These are phyloP conservation scores for Ariolimax columbianus DNA, from an alignment of 2,888 invertebrate species.

Conservation along the genomic window DNA sequence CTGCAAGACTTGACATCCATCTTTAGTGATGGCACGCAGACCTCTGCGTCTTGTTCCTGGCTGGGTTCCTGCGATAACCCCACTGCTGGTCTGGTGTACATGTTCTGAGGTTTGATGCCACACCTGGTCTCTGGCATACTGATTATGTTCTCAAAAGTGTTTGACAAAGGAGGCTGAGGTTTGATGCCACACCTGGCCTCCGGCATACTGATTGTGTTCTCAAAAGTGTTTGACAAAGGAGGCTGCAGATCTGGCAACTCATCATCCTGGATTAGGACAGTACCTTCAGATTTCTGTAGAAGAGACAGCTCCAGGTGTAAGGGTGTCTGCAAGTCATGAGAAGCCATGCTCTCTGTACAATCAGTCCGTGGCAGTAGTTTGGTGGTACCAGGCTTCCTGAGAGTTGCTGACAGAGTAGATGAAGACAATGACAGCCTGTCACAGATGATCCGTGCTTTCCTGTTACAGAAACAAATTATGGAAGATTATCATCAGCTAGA, in stretches of 20 bases:
- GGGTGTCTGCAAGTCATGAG: no score
- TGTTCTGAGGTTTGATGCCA: not conserved
- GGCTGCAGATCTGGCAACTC: constrained; percentile 43
- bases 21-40: not conserved
- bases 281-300: not conserved
- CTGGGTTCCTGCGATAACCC: not conserved
- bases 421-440: constrained; percentile 44
- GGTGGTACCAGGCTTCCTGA: not conserved
- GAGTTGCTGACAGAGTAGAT: constrained; percentile 4
- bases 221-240: not conserved
- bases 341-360: no score
- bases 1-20: constrained; percentile 34
- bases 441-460: constrained; percentile 65
- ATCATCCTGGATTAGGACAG: not conserved
- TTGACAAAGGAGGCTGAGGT: no score
- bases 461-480: constrained; percentile 33
- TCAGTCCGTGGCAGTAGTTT: no score
- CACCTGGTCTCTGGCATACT: not conserved
- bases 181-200: not conserved
- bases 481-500: not conserved
- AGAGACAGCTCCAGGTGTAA: no score
- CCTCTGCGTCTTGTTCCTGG: not conserved
- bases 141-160: not conserved
- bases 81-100: not conserved
- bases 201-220: not conserved